Base-by-base conservation (phyloP, 2,888 invertebrate genomes). In the Aporophyla nigra region DNA sequence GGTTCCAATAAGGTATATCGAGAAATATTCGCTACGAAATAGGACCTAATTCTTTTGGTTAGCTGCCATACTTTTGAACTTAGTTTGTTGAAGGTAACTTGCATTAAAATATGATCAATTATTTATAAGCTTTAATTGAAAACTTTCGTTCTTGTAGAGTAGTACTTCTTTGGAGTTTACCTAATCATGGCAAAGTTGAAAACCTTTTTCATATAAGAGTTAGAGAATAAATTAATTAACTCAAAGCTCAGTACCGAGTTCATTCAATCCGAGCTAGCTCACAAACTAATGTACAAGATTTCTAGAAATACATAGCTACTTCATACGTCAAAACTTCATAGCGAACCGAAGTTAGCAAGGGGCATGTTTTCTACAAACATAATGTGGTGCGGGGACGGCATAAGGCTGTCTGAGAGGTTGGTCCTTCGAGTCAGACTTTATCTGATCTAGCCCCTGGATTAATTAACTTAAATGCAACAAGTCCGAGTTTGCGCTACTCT, bases 401-500 rank as follows among this genome's bases (percentile, higher is more conserved):
- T 79, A 70, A 85, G 77, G 67, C 62, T 56, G 88, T 89, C 90
- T 88, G 90, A 91, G 91, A 91, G 91, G 92, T 85, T 53, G 86
- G 82, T 92, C 92, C 91, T 92, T 89, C 90, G 90, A 92, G 90
- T 89, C 90, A 91, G 93, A 93, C 92, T 93, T 92, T 94, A 96
- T 95, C 96, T 91, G 95, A 95, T 96, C 93, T 92, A 93, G 91
- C 89, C 91, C 86, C 88, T 90, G 93, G 95, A 94, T 96, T 96
- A 96, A 96, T 96, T 96, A 96, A 95, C 93, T 96, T 95, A 95
- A 96, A 96, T 95, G 96, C 96, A 96, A 96, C 96, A 96, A 96
- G 95, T 96, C 94, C 91, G 92, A 93, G 95, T 96, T 96, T 96
- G 95, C 94, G 90, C 91, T 93, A 93, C 95, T 93, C 95, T 95